Evolutionary conservation across 2,797 vertebrate genomes (phyloP).

Genomic region (Sardinella longiceps): DNA sequence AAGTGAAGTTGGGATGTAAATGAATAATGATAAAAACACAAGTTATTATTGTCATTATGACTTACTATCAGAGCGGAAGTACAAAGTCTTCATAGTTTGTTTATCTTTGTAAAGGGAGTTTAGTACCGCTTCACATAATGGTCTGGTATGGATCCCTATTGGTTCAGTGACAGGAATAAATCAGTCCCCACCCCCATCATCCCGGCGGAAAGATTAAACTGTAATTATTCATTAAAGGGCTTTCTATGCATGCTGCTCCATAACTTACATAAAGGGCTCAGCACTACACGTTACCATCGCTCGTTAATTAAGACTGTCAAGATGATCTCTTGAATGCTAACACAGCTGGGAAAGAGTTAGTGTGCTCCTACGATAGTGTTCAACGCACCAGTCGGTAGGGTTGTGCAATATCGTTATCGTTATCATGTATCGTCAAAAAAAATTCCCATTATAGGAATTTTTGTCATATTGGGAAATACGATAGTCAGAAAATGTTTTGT

Average conservation of each 20-base stretch:
- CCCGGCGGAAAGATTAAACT: slow-evolving; percentile 11
- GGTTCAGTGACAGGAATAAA: slow-evolving; percentile 55
- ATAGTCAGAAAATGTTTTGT: no score
- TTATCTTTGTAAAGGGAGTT: not conserved
- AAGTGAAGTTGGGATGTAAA: slow-evolving; percentile 39
- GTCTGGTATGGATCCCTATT: not conserved
- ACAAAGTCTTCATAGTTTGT: slow-evolving; percentile 57
- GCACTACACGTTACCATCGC: not conserved
- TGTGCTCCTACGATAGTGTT: no score
- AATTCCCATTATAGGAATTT: no score
- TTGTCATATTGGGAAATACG: no score
- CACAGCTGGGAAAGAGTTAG: no score
- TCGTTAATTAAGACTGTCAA: not conserved
- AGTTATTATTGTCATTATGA: slow-evolving; percentile 52
- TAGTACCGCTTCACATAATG: not conserved
- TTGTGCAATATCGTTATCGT: no score
- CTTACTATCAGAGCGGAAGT: slow-evolving; percentile 49
- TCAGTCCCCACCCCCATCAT: no score
- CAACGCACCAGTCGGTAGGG: no score
- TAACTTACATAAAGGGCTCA: not conserved
- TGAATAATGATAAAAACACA: slow-evolving; percentile 48
- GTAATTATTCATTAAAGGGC: slow-evolving; percentile 54
- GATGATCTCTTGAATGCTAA: no score
- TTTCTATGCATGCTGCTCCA: not conserved
- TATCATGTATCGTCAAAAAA: no score